Percentiles rank a stretch among this genome's conserved stretches.
Conservation (phyloP, 1,140 invertebrate species). For the Notospermus geniculatus region DNA sequence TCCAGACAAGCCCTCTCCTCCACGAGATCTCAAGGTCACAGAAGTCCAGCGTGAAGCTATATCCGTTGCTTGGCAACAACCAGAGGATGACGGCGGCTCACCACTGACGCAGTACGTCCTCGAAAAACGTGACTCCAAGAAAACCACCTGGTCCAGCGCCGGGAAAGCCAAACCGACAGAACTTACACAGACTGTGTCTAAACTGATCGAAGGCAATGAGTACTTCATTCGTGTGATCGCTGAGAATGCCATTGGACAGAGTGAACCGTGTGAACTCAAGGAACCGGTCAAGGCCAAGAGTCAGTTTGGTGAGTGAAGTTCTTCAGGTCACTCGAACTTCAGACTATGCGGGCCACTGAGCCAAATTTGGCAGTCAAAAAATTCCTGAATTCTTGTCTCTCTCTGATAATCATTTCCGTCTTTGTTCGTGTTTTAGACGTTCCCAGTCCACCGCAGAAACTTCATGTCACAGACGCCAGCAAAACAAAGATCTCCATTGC, state of each 20-base stretch:
- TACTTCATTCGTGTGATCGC: constrained; percentile 80
- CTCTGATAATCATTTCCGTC: too few species aligned
- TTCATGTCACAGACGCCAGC: constrained; percentile 83
- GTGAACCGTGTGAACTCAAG: constrained; percentile 84
- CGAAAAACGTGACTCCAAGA: constrained; percentile 59
- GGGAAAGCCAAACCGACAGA: constrained; percentile 10
- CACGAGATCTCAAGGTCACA: constrained; percentile 35
- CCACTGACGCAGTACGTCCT: constrained; percentile 26
- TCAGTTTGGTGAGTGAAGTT: constrained; percentile 5
- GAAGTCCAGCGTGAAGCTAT: constrained; percentile 43
- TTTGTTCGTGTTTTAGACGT: constrained; percentile 61
- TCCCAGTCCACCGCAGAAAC: constrained; percentile 86
- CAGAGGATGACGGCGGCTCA: constrained; percentile 24
- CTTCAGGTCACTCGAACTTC: too few species aligned
- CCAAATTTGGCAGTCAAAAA: too few species aligned
- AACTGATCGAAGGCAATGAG: constrained; percentile 10
- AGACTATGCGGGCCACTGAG: too few species aligned
- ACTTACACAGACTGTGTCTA: neutral
- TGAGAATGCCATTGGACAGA: constrained; percentile 87
- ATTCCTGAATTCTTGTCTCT: too few species aligned
- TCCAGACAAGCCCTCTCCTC: constrained; percentile 34
- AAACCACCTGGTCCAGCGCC: constrained; percentile 83
- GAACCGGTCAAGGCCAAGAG: constrained; percentile 65
- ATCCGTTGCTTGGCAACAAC: neutral
- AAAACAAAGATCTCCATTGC: constrained; percentile 89